Percentiles rank a stretch among this genome's conserved stretches.
phyloP scores from a whole-genome alignment of 2,888 invertebrate genomes.

The Melinaea marsaeus region DNA sequence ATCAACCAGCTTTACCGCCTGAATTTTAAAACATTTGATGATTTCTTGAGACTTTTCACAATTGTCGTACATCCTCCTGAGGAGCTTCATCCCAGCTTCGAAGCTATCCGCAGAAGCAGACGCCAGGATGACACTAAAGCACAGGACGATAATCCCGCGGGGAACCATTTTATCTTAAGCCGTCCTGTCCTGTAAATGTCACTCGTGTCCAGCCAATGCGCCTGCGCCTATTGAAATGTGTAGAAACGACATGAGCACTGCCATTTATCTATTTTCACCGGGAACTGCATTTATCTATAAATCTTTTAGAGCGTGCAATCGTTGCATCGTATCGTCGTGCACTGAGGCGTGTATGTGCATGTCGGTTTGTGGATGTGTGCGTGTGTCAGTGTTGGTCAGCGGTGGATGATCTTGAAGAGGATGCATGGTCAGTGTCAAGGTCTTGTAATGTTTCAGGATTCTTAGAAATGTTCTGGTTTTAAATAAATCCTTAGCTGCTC shows the following conservation, averaged over 20 bases:
- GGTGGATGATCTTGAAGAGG: conserved; percentile 43
- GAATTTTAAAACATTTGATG: conserved; percentile 84
- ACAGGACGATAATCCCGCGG: conserved; percentile 65
- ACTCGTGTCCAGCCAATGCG: conserved; percentile 63
- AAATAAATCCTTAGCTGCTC: not conserved
- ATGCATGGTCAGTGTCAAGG: conserved; percentile 57
- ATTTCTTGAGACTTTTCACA: conserved; percentile 81
- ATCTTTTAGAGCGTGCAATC: conserved; percentile 79
- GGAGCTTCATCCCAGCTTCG: conserved; percentile 66
- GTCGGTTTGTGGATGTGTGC: conserved; percentile 43
- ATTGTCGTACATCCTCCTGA: conserved; percentile 77
- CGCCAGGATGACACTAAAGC: conserved; percentile 53
- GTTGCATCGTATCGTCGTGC: conserved; percentile 73
- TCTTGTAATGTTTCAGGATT: conserved; percentile 35
- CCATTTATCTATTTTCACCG: conserved; percentile 78
- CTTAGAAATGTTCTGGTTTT: conserved; percentile 32
- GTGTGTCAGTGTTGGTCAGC: conserved; percentile 45
- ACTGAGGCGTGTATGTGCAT: conserved; percentile 65
- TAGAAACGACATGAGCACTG: conserved; percentile 70
- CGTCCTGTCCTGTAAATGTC: conserved; percentile 48
- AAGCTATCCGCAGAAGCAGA: conserved; percentile 61
- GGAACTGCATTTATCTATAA: conserved; percentile 78
- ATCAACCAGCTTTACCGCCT: conserved; percentile 81
- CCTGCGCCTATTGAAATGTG: conserved; percentile 74
- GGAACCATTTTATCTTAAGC: conserved; percentile 62